phyloP scores from a whole-genome alignment of 2,888 invertebrate genomes.

The Augiades crinisus region DNA sequence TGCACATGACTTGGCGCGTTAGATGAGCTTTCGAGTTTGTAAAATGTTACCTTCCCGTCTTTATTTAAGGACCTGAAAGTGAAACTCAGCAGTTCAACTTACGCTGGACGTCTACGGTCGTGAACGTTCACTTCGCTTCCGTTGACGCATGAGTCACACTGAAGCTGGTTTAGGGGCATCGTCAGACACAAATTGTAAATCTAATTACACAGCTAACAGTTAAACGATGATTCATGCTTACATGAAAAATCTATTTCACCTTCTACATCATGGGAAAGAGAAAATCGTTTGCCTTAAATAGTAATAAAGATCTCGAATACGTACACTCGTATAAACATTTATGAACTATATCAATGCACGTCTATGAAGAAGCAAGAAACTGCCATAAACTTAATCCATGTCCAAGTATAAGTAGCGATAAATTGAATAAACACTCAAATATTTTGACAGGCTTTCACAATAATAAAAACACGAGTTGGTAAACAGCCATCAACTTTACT shows the following conservation, averaged over 20 bases:
- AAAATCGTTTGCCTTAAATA: too few species aligned
- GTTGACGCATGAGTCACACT: slow-evolving; percentile 56
- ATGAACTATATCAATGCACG: slow-evolving; percentile 1
- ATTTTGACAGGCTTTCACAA: slow-evolving; percentile 40
- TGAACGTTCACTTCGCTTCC: slow-evolving; percentile 54
- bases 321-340: background rate
- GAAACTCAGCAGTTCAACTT: slow-evolving; percentile 39
- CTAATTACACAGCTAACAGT: slow-evolving; percentile 48
- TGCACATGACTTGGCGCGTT: slow-evolving; percentile 30
- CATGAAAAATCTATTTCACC: slow-evolving; percentile 14
- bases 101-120: slow-evolving; percentile 45
- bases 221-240: slow-evolving; percentile 34
- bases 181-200: slow-evolving; percentile 48
- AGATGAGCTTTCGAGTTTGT: slow-evolving; percentile 36
- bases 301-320: too few species aligned
- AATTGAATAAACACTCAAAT: slow-evolving; percentile 36
- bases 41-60: slow-evolving; percentile 32
- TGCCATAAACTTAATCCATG: slow-evolving; percentile 3
- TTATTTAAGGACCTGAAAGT: slow-evolving; percentile 32
- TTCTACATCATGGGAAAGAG: too few species aligned
- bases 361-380: background rate
- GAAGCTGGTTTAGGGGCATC: slow-evolving; percentile 43
- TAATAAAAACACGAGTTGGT: slow-evolving; percentile 35
- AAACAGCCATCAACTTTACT: slow-evolving; percentile 40
- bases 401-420: slow-evolving; percentile 24